A percentile compares a stretch with the other conserved stretches of the same genome.
Conservation (phyloP, 2,113 vertebrate species). For the Falco punctatus region DNA sequence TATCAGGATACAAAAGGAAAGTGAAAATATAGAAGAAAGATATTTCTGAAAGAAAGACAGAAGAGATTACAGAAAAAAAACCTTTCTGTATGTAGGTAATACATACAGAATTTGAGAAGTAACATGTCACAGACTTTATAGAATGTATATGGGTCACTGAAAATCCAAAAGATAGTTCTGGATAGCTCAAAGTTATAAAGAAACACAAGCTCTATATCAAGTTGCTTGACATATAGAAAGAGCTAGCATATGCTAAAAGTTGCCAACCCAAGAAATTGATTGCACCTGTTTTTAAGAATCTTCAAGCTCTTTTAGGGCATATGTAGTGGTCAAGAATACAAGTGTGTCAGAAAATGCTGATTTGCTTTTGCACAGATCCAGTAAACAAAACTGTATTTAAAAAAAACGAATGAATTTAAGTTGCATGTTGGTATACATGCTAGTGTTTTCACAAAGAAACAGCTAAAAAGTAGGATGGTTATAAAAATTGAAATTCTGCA, state of each 20-base stretch:
- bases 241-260: neutral
- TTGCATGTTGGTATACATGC: neutral
- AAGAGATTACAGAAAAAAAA: neutral
- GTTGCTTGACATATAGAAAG: neutral
- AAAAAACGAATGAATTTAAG: neutral
- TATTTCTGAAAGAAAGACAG: neutral
- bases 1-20: neutral
- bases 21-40: neutral
- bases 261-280: neutral
- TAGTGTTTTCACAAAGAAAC: neutral
- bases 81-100: neutral
- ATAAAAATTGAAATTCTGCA: neutral
- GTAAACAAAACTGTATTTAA: neutral
- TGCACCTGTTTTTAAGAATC: neutral
- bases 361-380: neutral
- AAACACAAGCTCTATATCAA: neutral
- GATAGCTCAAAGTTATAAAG: neutral
- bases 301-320: neutral
- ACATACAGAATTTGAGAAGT: neutral
- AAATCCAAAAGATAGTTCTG: neutral
- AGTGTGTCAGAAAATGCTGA: neutral
- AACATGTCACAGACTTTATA: neutral
- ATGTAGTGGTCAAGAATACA: neutral
- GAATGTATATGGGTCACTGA: neutral
- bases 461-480: neutral